Base-by-base conservation (phyloP, 2,888 invertebrate genomes). In the Tipula unca region DNA sequence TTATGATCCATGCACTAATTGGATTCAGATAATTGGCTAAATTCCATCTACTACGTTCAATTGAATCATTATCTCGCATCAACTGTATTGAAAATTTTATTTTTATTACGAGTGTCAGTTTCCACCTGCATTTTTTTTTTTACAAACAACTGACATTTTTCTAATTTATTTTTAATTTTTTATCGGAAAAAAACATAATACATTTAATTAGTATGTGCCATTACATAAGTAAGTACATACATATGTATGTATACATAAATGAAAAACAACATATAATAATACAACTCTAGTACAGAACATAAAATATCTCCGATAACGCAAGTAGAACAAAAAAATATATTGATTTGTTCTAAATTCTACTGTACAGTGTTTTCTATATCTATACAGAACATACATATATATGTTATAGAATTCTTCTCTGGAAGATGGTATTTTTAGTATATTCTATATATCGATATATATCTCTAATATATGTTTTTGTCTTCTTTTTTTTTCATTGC, bases 401-500 rank as follows among this genome's bases (percentile, higher is more conserved):
- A 69, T 10, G 25, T 17, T 39, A 39, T 39, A 39, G 10, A 69
- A 69, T 69, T 69, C 69, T 69, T 69, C 25, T 20, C 25, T 20
- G 1, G 20, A 25, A 69, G 69, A 69, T 25, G 25, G 10, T 69
- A 25, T 69, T 25, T 10, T 25, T 8, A 2, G 10, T 54, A n/a
- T n/a, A n/a, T n/a, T n/a, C n/a, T 17, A 54, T 10, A 39, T 39
- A 39, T 39, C 39, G 48, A n/a, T n/a, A n/a, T n/a, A n/a, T 69
- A 69, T 69, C 17, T 54, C 69, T 69, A 25, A 83, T 83, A 29
- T 32, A 17, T 10, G 14, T 83, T 29, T 32, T 32, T 82, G 13
- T 82, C 29, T 82, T 83, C 20, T 54, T 85, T 82, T 86, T 85
- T 82, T 85, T 3, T 20, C 10, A 85, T 89, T 89, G 0, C 94